Conservation (phyloP, 2,888 invertebrate species). For the Luperina testacea region DNA sequence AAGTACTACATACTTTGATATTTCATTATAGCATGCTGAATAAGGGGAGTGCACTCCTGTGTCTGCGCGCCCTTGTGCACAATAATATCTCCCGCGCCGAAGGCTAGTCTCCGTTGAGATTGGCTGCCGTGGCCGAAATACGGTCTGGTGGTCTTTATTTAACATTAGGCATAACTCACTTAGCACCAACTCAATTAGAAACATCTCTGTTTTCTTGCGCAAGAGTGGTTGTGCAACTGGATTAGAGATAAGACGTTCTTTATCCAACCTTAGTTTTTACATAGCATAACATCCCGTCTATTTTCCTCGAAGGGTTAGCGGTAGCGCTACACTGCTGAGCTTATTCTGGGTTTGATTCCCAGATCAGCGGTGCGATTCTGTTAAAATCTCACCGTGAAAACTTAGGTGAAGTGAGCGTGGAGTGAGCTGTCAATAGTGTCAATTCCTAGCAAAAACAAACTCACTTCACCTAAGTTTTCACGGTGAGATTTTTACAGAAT, state of each 20-base stretch:
- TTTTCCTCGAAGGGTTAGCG: not conserved
- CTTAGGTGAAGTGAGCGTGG: too few species aligned
- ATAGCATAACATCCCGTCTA: not conserved
- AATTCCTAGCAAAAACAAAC: too few species aligned
- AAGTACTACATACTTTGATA: constrained; percentile 56
- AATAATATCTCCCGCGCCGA: too few species aligned
- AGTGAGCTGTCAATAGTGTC: too few species aligned
- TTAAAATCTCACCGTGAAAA: too few species aligned
- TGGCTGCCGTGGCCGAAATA: too few species aligned
- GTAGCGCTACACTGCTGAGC: not conserved
- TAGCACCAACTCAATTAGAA: not conserved
- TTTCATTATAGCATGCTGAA: not conserved
- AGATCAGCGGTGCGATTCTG: not conserved
- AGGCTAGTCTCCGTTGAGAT: too few species aligned
- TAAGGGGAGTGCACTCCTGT: too few species aligned
- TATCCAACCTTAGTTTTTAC: not conserved
- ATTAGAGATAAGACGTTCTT: not conserved
- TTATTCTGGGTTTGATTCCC: not conserved
- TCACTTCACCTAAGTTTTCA: too few species aligned
- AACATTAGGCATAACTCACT: not conserved
- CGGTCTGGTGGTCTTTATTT: too few species aligned
- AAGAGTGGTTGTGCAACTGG: not conserved
- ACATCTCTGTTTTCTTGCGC: not conserved
- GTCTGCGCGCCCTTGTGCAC: too few species aligned
- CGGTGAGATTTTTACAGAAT: too few species aligned